Base-by-base conservation (phyloP, 92 coral and sea anemone species). In the Scolanthus callimorphus region DNA sequence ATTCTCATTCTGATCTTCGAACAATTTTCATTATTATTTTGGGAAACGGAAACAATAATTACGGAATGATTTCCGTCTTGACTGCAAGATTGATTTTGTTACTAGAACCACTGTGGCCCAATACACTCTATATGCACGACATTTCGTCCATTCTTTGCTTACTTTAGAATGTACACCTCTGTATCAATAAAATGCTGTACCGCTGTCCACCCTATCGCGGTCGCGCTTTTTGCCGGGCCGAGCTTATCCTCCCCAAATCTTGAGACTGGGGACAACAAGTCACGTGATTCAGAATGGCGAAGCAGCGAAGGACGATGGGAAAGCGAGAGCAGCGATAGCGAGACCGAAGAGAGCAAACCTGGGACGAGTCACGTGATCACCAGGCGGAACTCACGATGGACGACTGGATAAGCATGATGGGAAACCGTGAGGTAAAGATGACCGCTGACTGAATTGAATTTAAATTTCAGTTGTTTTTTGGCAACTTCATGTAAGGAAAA, bases 241-340 rank as follows among this genome's bases (percentile, higher is more conserved):
- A 84, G 96, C 53, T 71, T 94, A 15, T 94, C 95, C 49, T 88
- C 99, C 15, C 97, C 92, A 37, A 83, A 74, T 41, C 85, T 94
- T 59, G 88, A 76, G 57, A 31, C 79, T 76, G 96, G 94, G 38
- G 51, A 78, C 58, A 50, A 66, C 15, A 49, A 63, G 1, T 64
- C 90, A 48, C 90, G 96, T 83, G 99, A 94, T 20, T 54, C 71
- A 21, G 89, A 89, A 46, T 67, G 95, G 52, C 62, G 88, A 47
- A 75, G 62, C 58, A 84, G 74, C 20, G 91, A 81, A 47, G 80
- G 85, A 23, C 69, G 70, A 31, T 57, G 31, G 30, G 80, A 73
- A 39, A 94, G 96, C 44, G 91, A 83, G 56, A 94, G 99, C 65
- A 94, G 99, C 46, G 99, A 94, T 55, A 94, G 99, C 21, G 99